Evolutionary conservation across 2,888 invertebrate genomes (phyloP).

Genomic region (Chrysolina americana): DNA sequence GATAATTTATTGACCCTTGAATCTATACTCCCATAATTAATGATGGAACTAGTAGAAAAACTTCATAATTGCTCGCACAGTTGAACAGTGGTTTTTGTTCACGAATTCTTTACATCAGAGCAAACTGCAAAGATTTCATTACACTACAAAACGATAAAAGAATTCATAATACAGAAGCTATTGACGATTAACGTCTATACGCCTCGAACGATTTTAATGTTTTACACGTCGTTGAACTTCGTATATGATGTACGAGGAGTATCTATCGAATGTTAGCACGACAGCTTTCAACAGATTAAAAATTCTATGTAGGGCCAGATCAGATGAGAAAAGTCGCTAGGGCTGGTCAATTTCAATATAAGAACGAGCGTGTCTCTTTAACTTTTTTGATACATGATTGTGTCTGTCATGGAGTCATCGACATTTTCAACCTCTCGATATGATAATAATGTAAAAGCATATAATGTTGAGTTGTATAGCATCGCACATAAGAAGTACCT

Average conservation of each 20-base stretch:
- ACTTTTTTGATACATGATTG: too few species aligned
- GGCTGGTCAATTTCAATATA: too few species aligned
- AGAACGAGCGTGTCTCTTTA: too few species aligned
- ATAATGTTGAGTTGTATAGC: too few species aligned
- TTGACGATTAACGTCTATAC: slow-evolving; percentile 53
- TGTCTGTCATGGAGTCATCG: too few species aligned
- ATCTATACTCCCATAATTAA: neutral
- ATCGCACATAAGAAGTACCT: too few species aligned
- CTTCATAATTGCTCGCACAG: slow-evolving; percentile 21
- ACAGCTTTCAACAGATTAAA: neutral
- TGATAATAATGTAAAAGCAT: too few species aligned
- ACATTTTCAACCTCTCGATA: too few species aligned
- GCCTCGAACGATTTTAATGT: slow-evolving; percentile 19
- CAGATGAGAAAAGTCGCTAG: too few species aligned
- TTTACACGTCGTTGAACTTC: slow-evolving; percentile 29
- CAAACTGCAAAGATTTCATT: slow-evolving; percentile 48
- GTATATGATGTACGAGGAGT: slow-evolving; percentile 15
- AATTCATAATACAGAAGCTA: slow-evolving; percentile 49
- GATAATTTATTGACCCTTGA: neutral
- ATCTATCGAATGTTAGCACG: neutral
- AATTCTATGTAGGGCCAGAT: neutral
- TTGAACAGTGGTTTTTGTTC: slow-evolving; percentile 29
- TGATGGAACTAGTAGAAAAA: neutral
- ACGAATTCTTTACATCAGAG: slow-evolving; percentile 48
- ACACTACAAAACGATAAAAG: slow-evolving; percentile 43